Evolutionary conservation across 2,797 vertebrate species (phyloP), one percentile per base, ranked within the genome.

Genomic region (Eupleurogrammus muticus): DNA sequence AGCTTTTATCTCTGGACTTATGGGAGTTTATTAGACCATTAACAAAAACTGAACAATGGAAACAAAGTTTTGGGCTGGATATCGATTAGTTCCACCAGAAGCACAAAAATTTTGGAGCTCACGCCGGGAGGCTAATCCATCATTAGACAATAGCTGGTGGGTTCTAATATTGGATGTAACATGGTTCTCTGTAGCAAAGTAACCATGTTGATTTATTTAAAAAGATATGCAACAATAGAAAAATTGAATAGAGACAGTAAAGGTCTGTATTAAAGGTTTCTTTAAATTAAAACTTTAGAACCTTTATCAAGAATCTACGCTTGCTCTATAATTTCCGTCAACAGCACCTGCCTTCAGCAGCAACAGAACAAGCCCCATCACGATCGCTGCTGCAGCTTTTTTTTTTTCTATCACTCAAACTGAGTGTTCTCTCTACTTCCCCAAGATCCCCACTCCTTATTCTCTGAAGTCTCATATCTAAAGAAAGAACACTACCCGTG

Each of bases 361-460:
- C 42, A 73, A 67, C 53, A 24, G 57, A 54, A 81, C 81, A 76
- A 52, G 84, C 73, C 56, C 8, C 5, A 9, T 71, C 77, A 34
- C 1, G 52, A 40, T 50, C 53, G 47, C 6, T 11, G 34, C 54
- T 54, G 50, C 56, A 46, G 34, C 32, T 13, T 2, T 48, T 58
- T 13, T 2, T 48, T 58, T 50, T 12, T 50, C 66, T 48, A 51
- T 70, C n/a, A 1, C 35, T 32, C 9, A 64, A 54, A 69, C 57
- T 49, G 17, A 17, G 52, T 66, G 70, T 59, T 11, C 42, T 62
- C 36, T 54, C n/a, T 19, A 35, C 40, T 51, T 47, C 35, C 32
- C 20, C 10, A 44, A n/a, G 4, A 16, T 35, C 60, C 40, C 42
- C 1, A 0, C 24, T 74, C 58, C 19, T 28, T 4, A 36, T 48